Percentiles rank a stretch among this genome's conserved stretches.
These are phyloP conservation scores for Penaeus japonicus DNA, from an alignment of 1,140 invertebrate species.

Conservation along the genomic window DNA sequence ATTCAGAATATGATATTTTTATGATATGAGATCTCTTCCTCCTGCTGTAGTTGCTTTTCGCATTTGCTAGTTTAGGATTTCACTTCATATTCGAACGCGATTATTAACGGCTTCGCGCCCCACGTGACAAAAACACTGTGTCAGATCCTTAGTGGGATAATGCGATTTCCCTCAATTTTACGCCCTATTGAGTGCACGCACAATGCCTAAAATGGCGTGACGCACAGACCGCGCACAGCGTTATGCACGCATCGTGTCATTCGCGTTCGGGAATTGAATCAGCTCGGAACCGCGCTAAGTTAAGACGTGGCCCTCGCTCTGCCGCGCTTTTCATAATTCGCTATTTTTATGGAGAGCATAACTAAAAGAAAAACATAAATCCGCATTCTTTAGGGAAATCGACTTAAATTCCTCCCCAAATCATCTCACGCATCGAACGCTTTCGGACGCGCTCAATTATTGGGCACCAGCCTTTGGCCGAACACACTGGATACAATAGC, in stretches of 20 bases:
- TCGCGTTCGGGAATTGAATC: no score
- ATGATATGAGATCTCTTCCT: no score
- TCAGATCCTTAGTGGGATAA: slow-evolving; percentile 16
- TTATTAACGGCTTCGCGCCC: slow-evolving; percentile 40
- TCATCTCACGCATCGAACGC: background rate
- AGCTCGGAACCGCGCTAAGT: no score
- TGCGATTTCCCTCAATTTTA: slow-evolving; percentile 34
- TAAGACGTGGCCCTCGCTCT: no score
- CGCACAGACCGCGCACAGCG: background rate
- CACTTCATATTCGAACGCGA: background rate
- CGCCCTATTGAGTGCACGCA: slow-evolving; percentile 28
- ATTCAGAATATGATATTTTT: no score
- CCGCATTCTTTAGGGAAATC: no score
- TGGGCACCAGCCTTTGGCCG: background rate
- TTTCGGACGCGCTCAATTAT: background rate
- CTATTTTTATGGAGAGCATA: no score
- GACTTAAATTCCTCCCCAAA: no score
- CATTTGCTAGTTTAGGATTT: no score
- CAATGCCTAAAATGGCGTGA: slow-evolving; percentile 19
- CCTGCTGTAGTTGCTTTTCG: no score
- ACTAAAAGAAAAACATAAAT: no score
- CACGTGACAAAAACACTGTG: slow-evolving; percentile 35
- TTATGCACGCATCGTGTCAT: background rate
- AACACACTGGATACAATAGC: background rate
- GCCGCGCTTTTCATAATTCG: no score